Evolutionary conservation across 37 sponge, comb jelly and placozoan genomes (phyloP).

Genomic region (Spongilla lacustris): DNA sequence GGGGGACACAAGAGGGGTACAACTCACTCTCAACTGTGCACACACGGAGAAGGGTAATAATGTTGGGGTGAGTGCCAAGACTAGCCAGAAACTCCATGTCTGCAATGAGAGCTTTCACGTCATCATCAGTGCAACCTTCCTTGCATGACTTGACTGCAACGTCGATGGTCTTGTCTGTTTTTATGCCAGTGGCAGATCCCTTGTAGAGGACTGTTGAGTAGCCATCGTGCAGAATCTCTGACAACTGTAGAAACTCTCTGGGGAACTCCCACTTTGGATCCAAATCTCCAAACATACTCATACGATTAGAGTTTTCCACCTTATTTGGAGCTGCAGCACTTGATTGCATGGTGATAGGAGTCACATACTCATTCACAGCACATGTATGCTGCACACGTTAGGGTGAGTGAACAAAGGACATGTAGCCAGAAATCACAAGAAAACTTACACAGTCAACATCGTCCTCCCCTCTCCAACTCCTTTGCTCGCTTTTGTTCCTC

Average conservation of each 20-base stretch:
- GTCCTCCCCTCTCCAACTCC: neutral
- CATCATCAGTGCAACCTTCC: conserved; percentile 48
- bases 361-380: neutral
- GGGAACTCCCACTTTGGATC: conserved; percentile 67
- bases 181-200: conserved; percentile 40
- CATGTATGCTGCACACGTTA: neutral
- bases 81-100: conserved; percentile 70
- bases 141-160: conserved; percentile 61
- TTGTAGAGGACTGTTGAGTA: conserved; percentile 50
- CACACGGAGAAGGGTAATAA: conserved; percentile 59
- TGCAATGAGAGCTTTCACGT: conserved; percentile 29
- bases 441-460: neutral
- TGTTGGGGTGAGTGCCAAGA: conserved; percentile 59
- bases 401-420: neutral
- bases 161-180: conserved; percentile 18
- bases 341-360: neutral
- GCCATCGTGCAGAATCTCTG: conserved; percentile 50
- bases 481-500: neutral
- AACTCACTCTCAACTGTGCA: conserved; percentile 58
- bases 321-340: neutral
- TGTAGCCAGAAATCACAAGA: neutral
- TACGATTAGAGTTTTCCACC: neutral
- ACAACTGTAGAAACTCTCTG: conserved; percentile 41
- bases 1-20: neutral
- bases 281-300: conserved; percentile 5